A percentile compares a stretch with the other conserved stretches of the same genome.
These are phyloP conservation scores for Pimpla rufipes DNA, from an alignment of 2,888 invertebrate genomes.

Conservation along the genomic window DNA sequence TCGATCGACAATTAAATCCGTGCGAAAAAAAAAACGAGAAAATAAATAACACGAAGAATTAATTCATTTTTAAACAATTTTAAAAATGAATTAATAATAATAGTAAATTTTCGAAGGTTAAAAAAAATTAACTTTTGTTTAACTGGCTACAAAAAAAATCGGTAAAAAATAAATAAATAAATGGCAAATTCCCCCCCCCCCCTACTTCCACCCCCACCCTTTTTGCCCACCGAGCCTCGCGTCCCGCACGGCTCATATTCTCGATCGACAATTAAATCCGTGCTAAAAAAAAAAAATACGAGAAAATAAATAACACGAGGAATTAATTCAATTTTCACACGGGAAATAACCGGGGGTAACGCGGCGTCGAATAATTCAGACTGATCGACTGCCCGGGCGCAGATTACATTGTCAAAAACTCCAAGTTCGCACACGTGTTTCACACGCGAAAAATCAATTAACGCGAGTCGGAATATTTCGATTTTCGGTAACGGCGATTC, in stretches of 20 bases:
- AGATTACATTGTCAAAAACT: conserved; percentile 18
- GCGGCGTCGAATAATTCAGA: conserved; percentile 8
- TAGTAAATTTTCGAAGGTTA: no score
- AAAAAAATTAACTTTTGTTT: no score
- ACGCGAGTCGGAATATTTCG: conserved; percentile 22
- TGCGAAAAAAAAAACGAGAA: conserved; percentile 24
- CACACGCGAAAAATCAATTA: conserved; percentile 41
- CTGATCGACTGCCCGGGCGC: background rate
- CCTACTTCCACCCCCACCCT: no score
- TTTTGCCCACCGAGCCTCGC: background rate
- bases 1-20: conserved; percentile 24
- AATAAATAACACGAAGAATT: background rate
- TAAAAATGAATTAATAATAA: no score
- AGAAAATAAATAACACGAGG: background rate
- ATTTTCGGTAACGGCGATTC: conserved; percentile 41
- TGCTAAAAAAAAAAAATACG: conserved; percentile 17
- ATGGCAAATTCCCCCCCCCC: conserved; percentile 49
- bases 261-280: conserved; percentile 24
- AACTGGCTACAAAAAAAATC: no score
- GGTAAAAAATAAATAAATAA: no score
- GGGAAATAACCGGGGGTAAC: conserved; percentile 10
- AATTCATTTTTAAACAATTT: no score
- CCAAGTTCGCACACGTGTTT: background rate
- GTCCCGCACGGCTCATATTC: conserved; percentile 19
- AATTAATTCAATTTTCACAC: conserved; percentile 28